Base-by-base conservation (phyloP, 1,140 invertebrate species). In the Trichonephila inaurata region DNA sequence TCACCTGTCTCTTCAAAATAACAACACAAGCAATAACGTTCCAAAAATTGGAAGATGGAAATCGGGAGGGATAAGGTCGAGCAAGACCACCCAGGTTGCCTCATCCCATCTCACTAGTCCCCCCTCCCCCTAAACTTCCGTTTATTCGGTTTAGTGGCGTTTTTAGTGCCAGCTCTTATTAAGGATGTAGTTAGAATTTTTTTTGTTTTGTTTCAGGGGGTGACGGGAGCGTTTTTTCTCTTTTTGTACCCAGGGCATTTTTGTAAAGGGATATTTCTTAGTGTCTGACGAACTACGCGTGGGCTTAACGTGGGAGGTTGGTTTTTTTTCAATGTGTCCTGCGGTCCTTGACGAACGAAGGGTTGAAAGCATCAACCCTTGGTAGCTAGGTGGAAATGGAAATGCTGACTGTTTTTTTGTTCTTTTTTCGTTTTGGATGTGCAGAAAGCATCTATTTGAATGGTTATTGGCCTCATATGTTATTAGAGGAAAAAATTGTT, bases 111-210 rank as follows among this genome's bases (percentile, higher is more conserved):
- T 81, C 44, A 33, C 51, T 33, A 24, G 24, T 18, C 62, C 24
- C 62, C 87, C 87, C 28, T 77, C 33, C 51, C 51, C 51, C 69
- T 51, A 81, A 91, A 91, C 89, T 91, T 91, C 89, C 89, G 89
- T 91, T 91, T 91, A 91, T 91, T 91, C 89, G n/a, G 89, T 91
- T 91, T 91, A 91, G 69, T 91, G 77, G 72, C 58, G 24, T 91
- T 81, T 82, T 91, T 82, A 91, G 89, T 91, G 89, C 72, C 89
- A 91, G 44, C 8, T 91, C 89, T 82, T 91, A 91, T 91, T 91
- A 91, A 91, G 89, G 72, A 81, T 91, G 69, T 91, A 33, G 64
- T 89, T 89, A 89, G 14, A 28, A 28, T 33, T 19, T 77, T 77
- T 28, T 33, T 77, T 33, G 18, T 77, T 77, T 77, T 77, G 14